A percentile compares a stretch with the other conserved stretches of the same genome.
phyloP scores from a whole-genome alignment of 2,888 invertebrate genomes.

The Xanthorhoe designata region DNA sequence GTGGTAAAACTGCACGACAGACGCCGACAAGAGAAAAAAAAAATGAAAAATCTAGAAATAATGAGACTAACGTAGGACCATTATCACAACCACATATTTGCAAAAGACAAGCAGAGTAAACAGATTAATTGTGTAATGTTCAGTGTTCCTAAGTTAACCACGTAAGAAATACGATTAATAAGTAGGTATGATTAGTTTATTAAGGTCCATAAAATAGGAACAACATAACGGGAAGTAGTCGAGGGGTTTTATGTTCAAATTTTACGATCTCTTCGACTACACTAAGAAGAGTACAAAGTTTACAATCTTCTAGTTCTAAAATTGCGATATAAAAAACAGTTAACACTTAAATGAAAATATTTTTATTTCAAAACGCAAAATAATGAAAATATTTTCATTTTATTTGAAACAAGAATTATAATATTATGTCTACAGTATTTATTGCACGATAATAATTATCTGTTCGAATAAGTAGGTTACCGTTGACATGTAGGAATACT shows the following conservation, averaged over 20 bases:
- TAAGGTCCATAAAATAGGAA: not conserved
- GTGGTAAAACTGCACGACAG: not conserved
- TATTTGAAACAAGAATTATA: too few species aligned
- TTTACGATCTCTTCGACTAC: slow-evolving; percentile 17
- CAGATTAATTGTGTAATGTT: slow-evolving; percentile 3
- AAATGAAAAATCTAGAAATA: slow-evolving; percentile 15
- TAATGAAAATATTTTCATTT: too few species aligned
- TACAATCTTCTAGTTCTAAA: too few species aligned
- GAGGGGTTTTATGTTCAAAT: slow-evolving; percentile 11
- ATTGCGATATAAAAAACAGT: too few species aligned
- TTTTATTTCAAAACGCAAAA: too few species aligned
- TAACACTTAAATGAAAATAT: too few species aligned
- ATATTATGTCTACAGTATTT: not conserved
- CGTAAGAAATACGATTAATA: slow-evolving; percentile 13
- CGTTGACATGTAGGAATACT: slow-evolving; percentile 55
- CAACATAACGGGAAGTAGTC: slow-evolving; percentile 17
- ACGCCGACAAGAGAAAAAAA: not conserved
- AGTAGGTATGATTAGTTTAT: not conserved
- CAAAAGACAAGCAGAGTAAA: slow-evolving; percentile 6
- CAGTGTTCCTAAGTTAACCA: slow-evolving; percentile 6
- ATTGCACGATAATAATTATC: not conserved
- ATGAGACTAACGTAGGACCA: slow-evolving; percentile 9
- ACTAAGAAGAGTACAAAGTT: not conserved
- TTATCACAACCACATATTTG: slow-evolving; percentile 18
- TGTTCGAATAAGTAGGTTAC: slow-evolving; percentile 41